phyloP scores from a whole-genome alignment of 1,140 invertebrate genomes.

The Campodea augens region DNA sequence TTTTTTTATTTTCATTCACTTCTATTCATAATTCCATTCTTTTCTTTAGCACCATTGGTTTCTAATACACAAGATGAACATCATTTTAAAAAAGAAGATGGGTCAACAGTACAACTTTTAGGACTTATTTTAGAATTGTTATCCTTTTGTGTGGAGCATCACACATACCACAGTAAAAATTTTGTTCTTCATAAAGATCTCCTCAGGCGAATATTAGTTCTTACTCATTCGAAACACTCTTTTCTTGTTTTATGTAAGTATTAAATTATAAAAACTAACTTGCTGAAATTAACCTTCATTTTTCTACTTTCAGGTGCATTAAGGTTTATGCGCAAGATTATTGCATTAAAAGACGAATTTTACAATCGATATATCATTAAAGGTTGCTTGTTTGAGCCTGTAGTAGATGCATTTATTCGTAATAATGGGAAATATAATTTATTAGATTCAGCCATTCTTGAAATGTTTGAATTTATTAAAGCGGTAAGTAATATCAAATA shows the following conservation, averaged over 20 bases:
- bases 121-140: constrained; percentile 87
- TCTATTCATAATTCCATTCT: constrained; percentile 3
- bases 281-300: no score
- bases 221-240: constrained; percentile 95
- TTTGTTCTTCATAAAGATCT: constrained; percentile 95
- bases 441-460: constrained; percentile 93
- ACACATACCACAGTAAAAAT: constrained; percentile 96
- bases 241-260: constrained; percentile 85
- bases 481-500: constrained; percentile 28
- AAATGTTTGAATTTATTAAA: constrained; percentile 98
- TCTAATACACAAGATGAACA: constrained; percentile 67
- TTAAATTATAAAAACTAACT: no score
- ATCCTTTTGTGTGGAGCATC: constrained; percentile 99
- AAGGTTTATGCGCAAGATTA: constrained; percentile 90
- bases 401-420: constrained; percentile 86
- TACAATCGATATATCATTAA: constrained; percentile 95
- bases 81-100: constrained; percentile 79
- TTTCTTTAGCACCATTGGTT: constrained; percentile 55
- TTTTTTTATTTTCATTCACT: not conserved
- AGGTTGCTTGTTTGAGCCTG: constrained; percentile 83
- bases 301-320: constrained; percentile 45
- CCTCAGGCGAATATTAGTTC: constrained; percentile 75
- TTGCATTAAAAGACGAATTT: constrained; percentile 94
- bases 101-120: constrained; percentile 84
- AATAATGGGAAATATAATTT: constrained; percentile 98